phyloP scores from a whole-genome alignment of 2,113 vertebrate genomes.

The Sialia sialis region DNA sequence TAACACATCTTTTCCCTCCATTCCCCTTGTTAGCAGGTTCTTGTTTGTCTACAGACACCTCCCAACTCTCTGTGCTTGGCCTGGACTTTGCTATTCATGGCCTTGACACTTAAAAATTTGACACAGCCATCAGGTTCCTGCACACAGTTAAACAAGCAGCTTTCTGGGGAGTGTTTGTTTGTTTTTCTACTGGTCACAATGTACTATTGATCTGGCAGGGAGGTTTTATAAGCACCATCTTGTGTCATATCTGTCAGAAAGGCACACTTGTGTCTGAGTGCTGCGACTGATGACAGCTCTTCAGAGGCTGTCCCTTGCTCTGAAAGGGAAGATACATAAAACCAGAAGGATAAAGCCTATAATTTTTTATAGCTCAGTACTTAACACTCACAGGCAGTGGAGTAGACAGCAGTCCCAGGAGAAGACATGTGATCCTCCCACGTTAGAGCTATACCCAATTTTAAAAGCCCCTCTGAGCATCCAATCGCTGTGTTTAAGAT shows the following conservation, averaged over 20 bases:
- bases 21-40: not conserved
- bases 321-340: not conserved
- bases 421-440: not conserved
- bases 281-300: not conserved
- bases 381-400: not conserved
- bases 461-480: not conserved
- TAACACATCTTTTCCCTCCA: not conserved
- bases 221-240: not conserved
- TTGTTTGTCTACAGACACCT: not conserved
- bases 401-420: not conserved
- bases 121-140: not conserved
- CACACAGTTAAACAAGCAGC: not conserved
- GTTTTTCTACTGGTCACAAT: not conserved
- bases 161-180: not conserved
- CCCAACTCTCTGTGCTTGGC: not conserved
- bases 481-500: not conserved
- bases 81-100: not conserved
- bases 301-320: not conserved
- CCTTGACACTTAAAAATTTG: not conserved
- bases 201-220: not conserved
- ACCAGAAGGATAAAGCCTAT: not conserved
- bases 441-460: not conserved
- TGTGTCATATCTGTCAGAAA: not conserved
- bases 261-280: not conserved
- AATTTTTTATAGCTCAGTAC: constrained; percentile 19